These are phyloP conservation scores for Idris sp. DNA, from an alignment of 1,140 invertebrate genomes.

Conservation along the genomic window DNA sequence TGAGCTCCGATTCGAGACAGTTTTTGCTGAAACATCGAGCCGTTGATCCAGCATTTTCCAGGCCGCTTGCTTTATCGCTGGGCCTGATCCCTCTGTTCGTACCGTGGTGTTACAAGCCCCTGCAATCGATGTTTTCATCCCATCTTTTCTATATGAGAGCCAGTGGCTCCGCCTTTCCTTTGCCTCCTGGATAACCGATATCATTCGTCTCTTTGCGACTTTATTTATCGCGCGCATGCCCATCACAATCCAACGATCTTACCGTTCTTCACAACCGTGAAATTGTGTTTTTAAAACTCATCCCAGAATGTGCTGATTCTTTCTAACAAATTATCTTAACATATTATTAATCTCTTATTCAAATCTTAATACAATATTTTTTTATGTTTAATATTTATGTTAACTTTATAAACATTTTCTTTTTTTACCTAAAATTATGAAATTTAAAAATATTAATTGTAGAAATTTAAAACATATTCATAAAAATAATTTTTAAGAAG, in stretches of 20 bases:
- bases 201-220: constrained; percentile 67
- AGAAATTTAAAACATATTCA: too few relatives aligned
- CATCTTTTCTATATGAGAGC: constrained; percentile 66
- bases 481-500: too few relatives aligned
- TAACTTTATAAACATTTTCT: too few relatives aligned
- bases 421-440: too few relatives aligned
- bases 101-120: constrained; percentile 73
- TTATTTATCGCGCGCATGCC: constrained; percentile 49
- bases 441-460: too few relatives aligned
- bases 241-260: constrained; percentile 33
- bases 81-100: constrained; percentile 74
- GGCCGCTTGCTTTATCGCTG: constrained; percentile 73
- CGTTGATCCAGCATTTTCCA: constrained; percentile 75
- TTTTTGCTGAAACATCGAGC: constrained; percentile 75
- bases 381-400: too few relatives aligned
- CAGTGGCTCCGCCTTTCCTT: constrained; percentile 53
- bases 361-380: too few relatives aligned
- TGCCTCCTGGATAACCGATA: constrained; percentile 66
- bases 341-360: too few relatives aligned
- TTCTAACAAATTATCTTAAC: neutral
- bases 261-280: constrained; percentile 28
- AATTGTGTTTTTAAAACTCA: constrained; percentile 22
- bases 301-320: neutral
- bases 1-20: constrained; percentile 70
- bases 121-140: constrained; percentile 74